Conservation (phyloP, 2,888 invertebrate genomes). For the Melipona bicolor region DNA sequence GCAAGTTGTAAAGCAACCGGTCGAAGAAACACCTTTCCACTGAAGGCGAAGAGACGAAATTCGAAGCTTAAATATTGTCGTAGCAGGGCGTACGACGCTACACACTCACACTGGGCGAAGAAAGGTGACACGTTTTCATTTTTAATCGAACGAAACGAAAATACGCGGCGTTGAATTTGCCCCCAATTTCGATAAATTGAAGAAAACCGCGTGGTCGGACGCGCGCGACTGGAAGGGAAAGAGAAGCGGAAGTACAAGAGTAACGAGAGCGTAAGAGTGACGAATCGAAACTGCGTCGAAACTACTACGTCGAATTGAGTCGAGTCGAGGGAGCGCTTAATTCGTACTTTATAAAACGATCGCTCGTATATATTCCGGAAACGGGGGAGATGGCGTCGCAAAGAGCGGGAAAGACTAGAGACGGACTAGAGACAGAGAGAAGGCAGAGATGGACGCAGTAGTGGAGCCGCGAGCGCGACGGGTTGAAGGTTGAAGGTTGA, state of each 20-base stretch:
- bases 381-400: constrained; percentile 33
- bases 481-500: background rate
- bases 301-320: background rate
- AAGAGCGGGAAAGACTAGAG: constrained; percentile 14
- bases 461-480: background rate
- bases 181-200: background rate
- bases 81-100: too few species aligned
- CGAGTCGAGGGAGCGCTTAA: constrained; percentile 40
- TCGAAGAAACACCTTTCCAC: too few species aligned
- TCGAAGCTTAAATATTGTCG: too few species aligned
- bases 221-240: background rate
- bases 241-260: constrained; percentile 2
- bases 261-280: constrained; percentile 11
- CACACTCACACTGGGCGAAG: too few species aligned
- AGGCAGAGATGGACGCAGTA: constrained; percentile 13
- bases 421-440: background rate
- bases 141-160: too few species aligned
- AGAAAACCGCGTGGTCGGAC: too few species aligned
- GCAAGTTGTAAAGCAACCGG: too few species aligned
- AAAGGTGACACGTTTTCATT: too few species aligned
- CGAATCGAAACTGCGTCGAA: constrained; percentile 10
- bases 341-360: constrained; percentile 37
- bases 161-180: too few species aligned
- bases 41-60: too few species aligned
- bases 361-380: constrained; percentile 45